These are phyloP conservation scores for Thalassophryne amazonica DNA, from an alignment of 2,797 vertebrate genomes.

Conservation along the genomic window DNA sequence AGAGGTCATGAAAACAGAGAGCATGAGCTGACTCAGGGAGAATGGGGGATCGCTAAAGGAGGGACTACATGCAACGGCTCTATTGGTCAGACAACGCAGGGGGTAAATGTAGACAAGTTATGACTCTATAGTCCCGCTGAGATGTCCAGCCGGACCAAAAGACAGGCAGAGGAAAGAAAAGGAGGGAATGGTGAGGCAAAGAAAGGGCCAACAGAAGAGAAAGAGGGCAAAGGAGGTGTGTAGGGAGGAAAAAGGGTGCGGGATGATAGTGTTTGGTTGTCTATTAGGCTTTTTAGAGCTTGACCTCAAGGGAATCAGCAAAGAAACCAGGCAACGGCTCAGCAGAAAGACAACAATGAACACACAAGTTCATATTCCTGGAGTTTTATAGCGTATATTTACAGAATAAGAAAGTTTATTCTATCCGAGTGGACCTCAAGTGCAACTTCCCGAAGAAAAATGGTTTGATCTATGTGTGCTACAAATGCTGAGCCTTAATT, in stretches of 20 bases:
- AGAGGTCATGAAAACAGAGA: constrained; percentile 98
- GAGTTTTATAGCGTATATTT: constrained; percentile 1
- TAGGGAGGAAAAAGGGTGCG: constrained; percentile 33
- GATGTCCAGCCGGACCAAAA: constrained; percentile 79
- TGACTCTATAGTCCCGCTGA: constrained; percentile 88
- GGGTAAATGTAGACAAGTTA: constrained; percentile 98
- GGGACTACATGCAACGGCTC: constrained; percentile 42
- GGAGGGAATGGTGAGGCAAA: constrained; percentile 26
- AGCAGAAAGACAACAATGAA: constrained; percentile 34
- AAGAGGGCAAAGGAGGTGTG: constrained; percentile 45
- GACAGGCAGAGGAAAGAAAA: constrained; percentile 18
- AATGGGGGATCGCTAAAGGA: constrained; percentile 90
- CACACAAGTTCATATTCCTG: constrained; percentile 40
- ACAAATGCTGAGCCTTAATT: constrained; percentile 45
- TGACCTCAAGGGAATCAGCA: constrained; percentile 85
- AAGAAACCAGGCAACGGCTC: constrained; percentile 68
- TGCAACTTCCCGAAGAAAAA: background rate
- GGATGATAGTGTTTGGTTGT: constrained; percentile 84
- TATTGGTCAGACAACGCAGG: constrained; percentile 79
- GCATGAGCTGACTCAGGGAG: constrained; percentile 93
- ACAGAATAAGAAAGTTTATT: background rate
- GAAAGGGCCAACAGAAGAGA: constrained; percentile 31
- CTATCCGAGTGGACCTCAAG: background rate
- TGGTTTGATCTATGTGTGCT: background rate
- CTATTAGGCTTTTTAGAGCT: constrained; percentile 90